Base-by-base conservation (phyloP, 2,113 vertebrate species). In the Osmerus eperlanus region DNA sequence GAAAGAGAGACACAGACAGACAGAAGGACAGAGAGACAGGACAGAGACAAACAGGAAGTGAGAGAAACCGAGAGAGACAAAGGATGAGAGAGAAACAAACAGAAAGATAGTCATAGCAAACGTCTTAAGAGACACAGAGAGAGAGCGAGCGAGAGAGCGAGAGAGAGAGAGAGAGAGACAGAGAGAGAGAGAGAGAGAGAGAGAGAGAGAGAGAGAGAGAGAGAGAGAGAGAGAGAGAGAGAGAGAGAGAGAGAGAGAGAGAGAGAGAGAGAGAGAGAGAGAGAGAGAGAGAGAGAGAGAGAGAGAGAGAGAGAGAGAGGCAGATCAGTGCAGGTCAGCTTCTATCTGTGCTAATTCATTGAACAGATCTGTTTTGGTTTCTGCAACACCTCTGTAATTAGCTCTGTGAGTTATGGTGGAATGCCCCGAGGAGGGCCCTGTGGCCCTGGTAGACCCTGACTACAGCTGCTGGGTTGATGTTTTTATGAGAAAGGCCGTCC, bases 351-450 rank as follows among this genome's bases (percentile, higher is more conserved):
- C 63, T 73, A 64, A 77, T 70, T 70, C 64, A 56, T 55, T 1
- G 62, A 71, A 59, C 67, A 71, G 79, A 63, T 65, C 67, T 71
- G 74, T 76, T 71, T 81, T 73, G 70, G 71, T 81, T 65, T 67
- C 74, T 81, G 62, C 68, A 70, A 78, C 79, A 75, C 72, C 75
- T 78, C 53, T 4, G 19, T 81, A 71, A 81, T 79, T 72, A 64
- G 69, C 41, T 59, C 18, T 69, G 71, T 80, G 66, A 74, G 72
- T 81, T 75, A 68, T 59, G 6, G 16, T 6, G 41, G 16, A 47
- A 56, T 66, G 19, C 25, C 29, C 28, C 11, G 53, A 74, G 62
- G 68, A 51, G 60, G 53, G 15, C 64, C 28, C 28, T 41, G n/a
- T 36, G 28, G 47, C 7, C 64, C n/a, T 41, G 4, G 21, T 32